phyloP scores from a whole-genome alignment of 2,113 vertebrate genomes.

The Esox niger region DNA sequence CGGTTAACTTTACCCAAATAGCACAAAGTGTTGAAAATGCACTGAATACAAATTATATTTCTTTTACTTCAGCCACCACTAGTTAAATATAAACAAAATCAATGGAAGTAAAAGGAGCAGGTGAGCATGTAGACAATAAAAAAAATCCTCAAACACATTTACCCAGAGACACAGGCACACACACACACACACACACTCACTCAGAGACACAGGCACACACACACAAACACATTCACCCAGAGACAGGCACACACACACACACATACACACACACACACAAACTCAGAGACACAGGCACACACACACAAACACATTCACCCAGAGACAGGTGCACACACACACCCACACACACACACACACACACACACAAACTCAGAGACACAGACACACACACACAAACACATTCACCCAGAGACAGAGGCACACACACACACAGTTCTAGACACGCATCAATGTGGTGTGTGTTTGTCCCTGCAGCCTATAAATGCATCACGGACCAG shows the following conservation, averaged over 20 bases:
- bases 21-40: too few species aligned
- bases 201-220: neutral
- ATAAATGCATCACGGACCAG: constrained; percentile 93
- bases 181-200: neutral
- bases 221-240: neutral
- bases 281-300: neutral
- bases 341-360: neutral
- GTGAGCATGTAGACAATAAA: too few species aligned
- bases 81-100: too few species aligned
- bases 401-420: neutral
- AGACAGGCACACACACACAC: neutral
- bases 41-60: too few species aligned
- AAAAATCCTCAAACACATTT: neutral
- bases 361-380: neutral
- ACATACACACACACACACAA: neutral
- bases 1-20: too few species aligned
- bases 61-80: too few species aligned
- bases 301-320: neutral
- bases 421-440: neutral
- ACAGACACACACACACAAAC: neutral
- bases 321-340: constrained; percentile 13
- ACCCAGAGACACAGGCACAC: constrained; percentile 12
- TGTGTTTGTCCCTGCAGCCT: constrained; percentile 73
- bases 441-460: neutral
- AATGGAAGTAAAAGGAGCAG: too few species aligned